A percentile compares a stretch with the other conserved stretches of the same genome.
Conservation (phyloP, 1,140 invertebrate genomes). For the Aphaenogaster floridana region DNA sequence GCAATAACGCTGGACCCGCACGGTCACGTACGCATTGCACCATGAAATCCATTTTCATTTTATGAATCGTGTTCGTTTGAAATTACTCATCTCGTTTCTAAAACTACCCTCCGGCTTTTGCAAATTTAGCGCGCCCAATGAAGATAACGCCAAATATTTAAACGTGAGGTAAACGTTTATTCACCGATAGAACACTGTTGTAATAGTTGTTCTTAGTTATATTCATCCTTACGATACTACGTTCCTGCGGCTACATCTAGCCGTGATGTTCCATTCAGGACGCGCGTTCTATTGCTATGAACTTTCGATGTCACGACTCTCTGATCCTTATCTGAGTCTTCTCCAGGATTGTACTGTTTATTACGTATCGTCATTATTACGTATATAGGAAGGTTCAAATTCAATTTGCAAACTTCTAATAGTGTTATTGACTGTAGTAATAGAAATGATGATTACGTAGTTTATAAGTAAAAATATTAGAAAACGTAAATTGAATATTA, state of each 20-base stretch:
- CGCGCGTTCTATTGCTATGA: conserved; percentile 55
- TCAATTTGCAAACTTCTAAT: conserved; percentile 14
- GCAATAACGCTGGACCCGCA: conserved; percentile 1
- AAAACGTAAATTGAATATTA: not conserved
- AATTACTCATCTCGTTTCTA: conserved; percentile 8
- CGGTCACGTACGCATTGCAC: too few relatives aligned
- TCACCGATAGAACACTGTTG: conserved; percentile 34
- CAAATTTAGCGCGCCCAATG: conserved; percentile 13
- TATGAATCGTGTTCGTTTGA: conserved; percentile 2
- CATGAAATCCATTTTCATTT: not conserved
- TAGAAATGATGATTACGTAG: not conserved
- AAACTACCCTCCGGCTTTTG: conserved; percentile 21
- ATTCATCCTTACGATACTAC: not conserved
- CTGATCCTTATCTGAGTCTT: conserved; percentile 54
- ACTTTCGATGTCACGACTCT: conserved; percentile 62
- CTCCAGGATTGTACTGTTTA: conserved; percentile 36
- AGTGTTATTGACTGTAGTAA: not conserved
- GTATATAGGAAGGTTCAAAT: conserved; percentile 3
- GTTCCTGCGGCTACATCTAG: not conserved
- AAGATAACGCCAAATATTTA: conserved; percentile 43
- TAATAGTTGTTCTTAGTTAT: conserved; percentile 39
- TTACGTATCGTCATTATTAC: conserved; percentile 57
- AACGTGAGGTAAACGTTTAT: conserved; percentile 36
- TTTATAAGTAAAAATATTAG: not conserved
- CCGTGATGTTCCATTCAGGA: conserved; percentile 46